Percentiles rank a stretch among this genome's conserved stretches.
Evolutionary conservation across 1,140 invertebrate genomes (phyloP).

Genomic region (Apis mellifera): Amel_HAv3.1 CM009943.2:2794001-2794500

Average conservation of each 20-base stretch:
- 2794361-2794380: constrained; percentile 86
- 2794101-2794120: too few relatives aligned
- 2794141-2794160: not conserved
- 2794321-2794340: constrained; percentile 91
- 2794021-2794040: constrained; percentile 90
- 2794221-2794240: constrained; percentile 91
- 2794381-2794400: constrained; percentile 91
- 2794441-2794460: not conserved
- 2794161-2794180: not conserved
- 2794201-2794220: constrained; percentile 92
- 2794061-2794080: constrained; percentile 85
- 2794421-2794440: constrained; percentile 89
- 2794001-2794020: constrained; percentile 87
- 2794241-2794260: constrained; percentile 93
- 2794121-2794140: not conserved
- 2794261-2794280: constrained; percentile 87
- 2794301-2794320: constrained; percentile 90
- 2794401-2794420: constrained; percentile 87
- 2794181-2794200: not conserved
- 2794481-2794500: not conserved
- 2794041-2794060: constrained; percentile 90
- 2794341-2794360: constrained; percentile 89
- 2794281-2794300: constrained; percentile 81
- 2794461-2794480: not conserved
- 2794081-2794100: constrained; percentile 90